Base-by-base conservation (phyloP, 1,140 invertebrate genomes). In the Ostrea edulis region DNA sequence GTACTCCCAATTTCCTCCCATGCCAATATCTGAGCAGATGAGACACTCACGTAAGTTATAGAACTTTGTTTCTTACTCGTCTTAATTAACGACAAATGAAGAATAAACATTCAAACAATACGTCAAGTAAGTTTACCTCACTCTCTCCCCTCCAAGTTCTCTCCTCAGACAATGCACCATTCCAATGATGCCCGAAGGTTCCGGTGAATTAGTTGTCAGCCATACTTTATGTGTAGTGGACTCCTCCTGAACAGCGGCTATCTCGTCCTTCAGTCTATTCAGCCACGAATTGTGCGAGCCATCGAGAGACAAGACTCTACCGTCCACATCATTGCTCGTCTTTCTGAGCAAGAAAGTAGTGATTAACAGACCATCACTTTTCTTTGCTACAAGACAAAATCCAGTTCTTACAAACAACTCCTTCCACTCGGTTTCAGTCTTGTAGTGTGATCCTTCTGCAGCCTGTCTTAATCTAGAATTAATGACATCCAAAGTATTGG, bases 101-200 rank as follows among this genome's bases (percentile, higher is more conserved):
- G 29, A 8, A 5, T 29, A 81, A 17, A 8, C 71, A 7, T 11
- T 29, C 25, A 62, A 62, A 62, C 14, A 17, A 20, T n/a, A n/a
- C 55, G 7, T 62, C 2, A 62, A 20, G 25, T 77, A 2, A 29
- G 12, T 44, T 52, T 92, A 96, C 91, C 97, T 96, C 9, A 97
- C 95, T 92, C 96, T 96, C 77, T 96, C 95, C 81, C 97, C 97
- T 82, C 97, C 97, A 20, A 96, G 95, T 95, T 99, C 98, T 90
- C 96, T 96, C 91, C 97, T 97, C 54, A 99, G 95, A 93, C 98
- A 99, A 90, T 97, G 98, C 84, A 97, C 96, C 89, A 99, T 95
- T 82, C 98, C 98, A 71, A 98, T 95, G 35, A 98, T 96, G 82
- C 98, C 98, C 93, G 96, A 97, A 22, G 93, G 22, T 22, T 93